Conservation (phyloP, 2,797 vertebrate genomes). For the Sebastes diaconus region DNA sequence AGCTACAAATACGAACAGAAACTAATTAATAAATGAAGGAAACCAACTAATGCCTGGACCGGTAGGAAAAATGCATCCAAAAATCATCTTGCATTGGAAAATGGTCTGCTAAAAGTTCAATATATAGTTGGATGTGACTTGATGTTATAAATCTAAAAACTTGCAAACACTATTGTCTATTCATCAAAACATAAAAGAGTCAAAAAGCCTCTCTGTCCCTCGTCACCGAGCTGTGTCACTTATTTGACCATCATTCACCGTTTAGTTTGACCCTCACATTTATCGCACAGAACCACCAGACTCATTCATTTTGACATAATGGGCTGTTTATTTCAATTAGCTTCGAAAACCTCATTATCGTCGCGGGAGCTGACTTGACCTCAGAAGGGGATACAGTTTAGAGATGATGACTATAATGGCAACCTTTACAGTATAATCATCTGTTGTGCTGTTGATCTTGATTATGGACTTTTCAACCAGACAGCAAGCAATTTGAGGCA, state of each 20-base stretch:
- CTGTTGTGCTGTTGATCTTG: slow-evolving; percentile 64
- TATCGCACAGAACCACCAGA: background rate
- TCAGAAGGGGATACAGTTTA: slow-evolving; percentile 33
- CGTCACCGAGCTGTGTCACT: background rate
- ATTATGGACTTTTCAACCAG: slow-evolving; percentile 66
- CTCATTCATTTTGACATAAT: slow-evolving; percentile 47
- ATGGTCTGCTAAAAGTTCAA: background rate
- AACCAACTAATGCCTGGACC: background rate
- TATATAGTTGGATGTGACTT: background rate
- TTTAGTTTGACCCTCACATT: slow-evolving; percentile 15
- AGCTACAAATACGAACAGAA: background rate
- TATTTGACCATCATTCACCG: background rate
- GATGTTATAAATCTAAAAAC: background rate
- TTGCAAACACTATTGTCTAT: no score
- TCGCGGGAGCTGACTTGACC: slow-evolving; percentile 23
- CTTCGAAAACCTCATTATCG: slow-evolving; percentile 57
- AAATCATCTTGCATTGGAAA: background rate
- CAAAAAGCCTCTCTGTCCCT: background rate
- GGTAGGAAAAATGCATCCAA: background rate
- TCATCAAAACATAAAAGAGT: background rate
- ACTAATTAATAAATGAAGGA: background rate
- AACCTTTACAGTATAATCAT: slow-evolving; percentile 56
- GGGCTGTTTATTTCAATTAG: slow-evolving; percentile 72
- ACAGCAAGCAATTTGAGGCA: slow-evolving; percentile 66
- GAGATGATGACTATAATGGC: slow-evolving; percentile 46